Percentiles rank a stretch among this genome's conserved stretches.
Conservation (phyloP, 92 coral and sea anemone genomes). For the Palythoa grandis region DNA sequence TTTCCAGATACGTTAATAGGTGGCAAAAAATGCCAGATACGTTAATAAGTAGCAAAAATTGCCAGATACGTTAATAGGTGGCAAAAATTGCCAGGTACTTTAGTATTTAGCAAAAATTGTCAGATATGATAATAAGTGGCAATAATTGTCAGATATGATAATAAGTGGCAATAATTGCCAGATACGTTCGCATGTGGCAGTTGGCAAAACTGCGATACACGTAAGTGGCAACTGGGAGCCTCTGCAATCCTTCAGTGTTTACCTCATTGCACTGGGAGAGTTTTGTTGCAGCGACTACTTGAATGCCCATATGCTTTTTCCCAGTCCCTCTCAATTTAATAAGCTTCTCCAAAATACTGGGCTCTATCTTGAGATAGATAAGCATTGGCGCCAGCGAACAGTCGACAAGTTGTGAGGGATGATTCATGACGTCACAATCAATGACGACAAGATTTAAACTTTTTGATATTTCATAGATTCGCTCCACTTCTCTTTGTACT, state of each 20-base stretch:
- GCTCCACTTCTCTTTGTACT: constrained; percentile 92
- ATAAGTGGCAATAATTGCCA: no score
- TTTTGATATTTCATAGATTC: constrained; percentile 85
- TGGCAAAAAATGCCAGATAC: no score
- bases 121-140: no score
- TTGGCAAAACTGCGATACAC: no score
- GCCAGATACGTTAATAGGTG: no score
- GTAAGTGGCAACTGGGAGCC: no score
- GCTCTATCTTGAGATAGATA: constrained; percentile 90
- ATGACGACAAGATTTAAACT: constrained; percentile 85
- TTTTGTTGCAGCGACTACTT: constrained; percentile 85
- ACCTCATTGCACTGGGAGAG: constrained; percentile 80
- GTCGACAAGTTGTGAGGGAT: constrained; percentile 93
- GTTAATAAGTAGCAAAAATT: no score
- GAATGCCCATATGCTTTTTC: constrained; percentile 77
- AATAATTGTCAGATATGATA: no score
- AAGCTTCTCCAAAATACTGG: constrained; percentile 87
- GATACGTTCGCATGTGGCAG: no score
- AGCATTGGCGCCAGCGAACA: constrained; percentile 96
- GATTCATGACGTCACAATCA: constrained; percentile 94
- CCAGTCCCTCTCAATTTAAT: constrained; percentile 91
- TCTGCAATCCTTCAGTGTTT: background rate
- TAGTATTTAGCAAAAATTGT: no score
- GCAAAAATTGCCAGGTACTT: no score
- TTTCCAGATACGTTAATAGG: no score